Evolutionary conservation across 2,888 invertebrate genomes (phyloP), one percentile per base, ranked within the genome.

Genomic region (Galerucella nymphaeae): DNA sequence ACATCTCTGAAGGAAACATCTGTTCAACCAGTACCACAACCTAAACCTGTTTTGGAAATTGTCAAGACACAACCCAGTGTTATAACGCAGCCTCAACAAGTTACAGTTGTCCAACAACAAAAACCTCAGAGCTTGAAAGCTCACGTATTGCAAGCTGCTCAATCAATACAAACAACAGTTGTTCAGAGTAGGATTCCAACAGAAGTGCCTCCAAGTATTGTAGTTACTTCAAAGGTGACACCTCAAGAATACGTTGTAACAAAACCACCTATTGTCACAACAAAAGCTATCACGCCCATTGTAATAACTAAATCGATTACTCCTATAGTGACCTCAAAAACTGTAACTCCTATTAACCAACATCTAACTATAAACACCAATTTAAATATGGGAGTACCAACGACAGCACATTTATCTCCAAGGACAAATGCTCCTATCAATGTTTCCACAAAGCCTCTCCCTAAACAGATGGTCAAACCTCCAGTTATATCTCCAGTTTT

Each of bases 81-180:
- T 42, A 75, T 81, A 38, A 55, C 80, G 2, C 79, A 79, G 69
- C 78, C 74, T 23, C 82, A 77, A 50, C 80, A 73, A 63, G 66
- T 73, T 55, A 79, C 74, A 10, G 75, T 79, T 16, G 77, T 79
- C 2, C 80, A 81, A 67, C 81, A 80, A 63, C 86, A 85, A 70
- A 88, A 86, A 78, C 88, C 90, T 0, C 91, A 90, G 20, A 90
- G 90, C 6, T 83, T 91, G 2, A 91, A 91, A 80, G 91, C 91
- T 2, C 91, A 91, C 75, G 91, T 91, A 4, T 82, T 91, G 20
- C 89, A 89, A 76, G 85, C 83, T 1, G 84, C 85, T 2, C 84
- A 85, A 77, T 84, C 84, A 20, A 16, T 38, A 9, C 78, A 80
- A 70, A 57, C 59, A 58, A 65, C 70, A 9, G 63, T 76, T 41